Evolutionary conservation across 1,140 invertebrate genomes (phyloP), one percentile per base, ranked within the genome.

Genomic region (Xylocopa sonorina): DNA sequence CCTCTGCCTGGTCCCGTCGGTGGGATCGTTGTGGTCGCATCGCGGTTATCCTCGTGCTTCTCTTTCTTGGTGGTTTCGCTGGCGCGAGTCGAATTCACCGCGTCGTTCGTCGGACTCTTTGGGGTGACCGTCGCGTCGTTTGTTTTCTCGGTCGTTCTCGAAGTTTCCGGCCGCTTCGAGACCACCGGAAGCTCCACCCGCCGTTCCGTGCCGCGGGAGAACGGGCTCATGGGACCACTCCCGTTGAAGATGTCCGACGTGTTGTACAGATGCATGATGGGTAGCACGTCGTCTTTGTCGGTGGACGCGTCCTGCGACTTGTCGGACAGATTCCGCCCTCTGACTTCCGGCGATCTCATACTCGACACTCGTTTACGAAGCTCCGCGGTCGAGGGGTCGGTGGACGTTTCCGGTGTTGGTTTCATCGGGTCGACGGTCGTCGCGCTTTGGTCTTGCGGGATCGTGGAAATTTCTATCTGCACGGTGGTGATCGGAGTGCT

Each of bases 221-320:
- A 75, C 29, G 76, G 62, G 51, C 71, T 73, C 51, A 71, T 12
- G 4, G 71, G 18, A 3, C 87, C 86, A 24, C 82, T 92, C 21
- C 82, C 90, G 62, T 93, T 92, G 72, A 93, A 92, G 29, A 93
- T 93, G 14, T 85, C 88, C 16, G 91, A 92, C 4, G 90, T 91
- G 68, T 93, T 92, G 82, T 92, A 92, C 41, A 92, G 82, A 51
- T 93, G 88, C 92, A 93, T 93, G 68, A 92, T 93, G 10, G 91
- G 92, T 41, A 92, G 66, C 24, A 92, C 88, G 66, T 92, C 90
- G 78, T 93, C 92, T 69, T 92, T 92, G 66, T 92, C 64, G 10
- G 46, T 4, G 3, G 62, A 32, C 6, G 18, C 14, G 0, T 50
- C 90, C 78, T 90, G 90, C 38, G 83, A 86, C 48, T 91, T 88